Percentiles rank a stretch among this genome's conserved stretches.
These are phyloP conservation scores for Diplodus puntazzo DNA, from an alignment of 2,797 vertebrate species.

Conservation along the genomic window DNA sequence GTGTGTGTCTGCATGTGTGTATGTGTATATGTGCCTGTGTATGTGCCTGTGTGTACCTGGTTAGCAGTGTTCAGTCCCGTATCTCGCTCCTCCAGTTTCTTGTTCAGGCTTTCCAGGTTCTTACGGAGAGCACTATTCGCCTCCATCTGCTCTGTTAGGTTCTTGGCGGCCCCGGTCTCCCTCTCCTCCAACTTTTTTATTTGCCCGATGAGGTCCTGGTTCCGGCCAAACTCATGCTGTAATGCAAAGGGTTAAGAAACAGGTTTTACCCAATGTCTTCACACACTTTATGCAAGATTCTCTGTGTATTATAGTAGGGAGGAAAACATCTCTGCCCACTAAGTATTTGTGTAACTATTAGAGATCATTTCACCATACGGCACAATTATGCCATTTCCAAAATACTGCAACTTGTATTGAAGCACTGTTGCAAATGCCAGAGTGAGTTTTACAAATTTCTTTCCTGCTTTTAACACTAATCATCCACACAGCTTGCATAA, in stretches of 20 bases:
- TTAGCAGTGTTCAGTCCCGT: constrained; percentile 82
- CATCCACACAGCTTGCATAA: not conserved
- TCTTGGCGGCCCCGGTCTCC: constrained; percentile 83
- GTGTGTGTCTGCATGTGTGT: not conserved
- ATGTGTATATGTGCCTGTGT: no score
- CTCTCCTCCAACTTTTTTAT: constrained; percentile 91
- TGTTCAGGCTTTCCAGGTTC: constrained; percentile 86
- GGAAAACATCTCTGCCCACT: no score
- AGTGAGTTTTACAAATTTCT: not conserved
- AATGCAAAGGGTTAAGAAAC: not conserved
- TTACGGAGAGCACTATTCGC: constrained; percentile 84
- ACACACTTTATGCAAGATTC: not conserved
- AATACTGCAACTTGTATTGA: not conserved
- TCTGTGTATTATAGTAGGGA: not conserved
- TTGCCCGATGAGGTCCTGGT: constrained; percentile 89
- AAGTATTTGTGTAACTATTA: not conserved
- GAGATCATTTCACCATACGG: not conserved
- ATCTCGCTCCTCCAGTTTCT: constrained; percentile 90
- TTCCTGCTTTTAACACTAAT: not conserved
- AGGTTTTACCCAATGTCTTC: not conserved
- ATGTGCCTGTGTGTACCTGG: constrained; percentile 83
- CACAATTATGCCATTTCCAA: not conserved
- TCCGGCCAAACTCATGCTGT: constrained; percentile 91
- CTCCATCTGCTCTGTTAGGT: constrained; percentile 88
- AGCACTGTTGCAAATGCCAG: not conserved